Conservation (phyloP, 1,140 invertebrate genomes). For the Diorhabda elongata region DNA sequence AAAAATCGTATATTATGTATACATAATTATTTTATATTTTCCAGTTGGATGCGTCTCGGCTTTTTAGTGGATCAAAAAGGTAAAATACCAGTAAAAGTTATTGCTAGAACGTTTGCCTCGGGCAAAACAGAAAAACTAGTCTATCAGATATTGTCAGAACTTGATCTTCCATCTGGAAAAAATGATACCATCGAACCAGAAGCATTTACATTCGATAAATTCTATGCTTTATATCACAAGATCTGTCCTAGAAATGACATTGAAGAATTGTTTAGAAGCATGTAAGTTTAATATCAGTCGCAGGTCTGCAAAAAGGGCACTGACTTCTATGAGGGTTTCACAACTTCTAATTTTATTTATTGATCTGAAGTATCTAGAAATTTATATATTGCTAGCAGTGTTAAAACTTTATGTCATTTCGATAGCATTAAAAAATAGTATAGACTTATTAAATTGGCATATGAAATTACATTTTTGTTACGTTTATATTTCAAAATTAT, state of each 20-base stretch:
- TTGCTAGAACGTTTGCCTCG: slow-evolving; percentile 96
- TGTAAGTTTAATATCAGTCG: slow-evolving; percentile 66
- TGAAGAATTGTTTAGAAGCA: slow-evolving; percentile 93
- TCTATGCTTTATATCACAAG: slow-evolving; percentile 97
- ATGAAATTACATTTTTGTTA: too few relatives aligned
- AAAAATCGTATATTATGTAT: too few relatives aligned
- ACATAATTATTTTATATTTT: slow-evolving; percentile 33
- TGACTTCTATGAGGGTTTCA: too few relatives aligned
- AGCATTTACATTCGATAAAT: slow-evolving; percentile 98
- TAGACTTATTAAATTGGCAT: too few relatives aligned
- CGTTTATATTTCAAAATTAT: too few relatives aligned
- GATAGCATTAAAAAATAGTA: too few relatives aligned
- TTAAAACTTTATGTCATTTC: too few relatives aligned
- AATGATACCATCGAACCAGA: slow-evolving; percentile 92
- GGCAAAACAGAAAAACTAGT: slow-evolving; percentile 97
- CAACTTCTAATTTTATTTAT: too few relatives aligned
- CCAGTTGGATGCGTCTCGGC: slow-evolving; percentile 95
- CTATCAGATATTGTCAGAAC: slow-evolving; percentile 92
- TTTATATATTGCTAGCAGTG: too few relatives aligned
- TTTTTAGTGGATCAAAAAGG: slow-evolving; percentile 89
- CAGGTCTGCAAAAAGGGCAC: too few relatives aligned
- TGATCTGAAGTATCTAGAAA: too few relatives aligned
- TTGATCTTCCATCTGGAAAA: slow-evolving; percentile 93
- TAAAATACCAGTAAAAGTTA: slow-evolving; percentile 95
- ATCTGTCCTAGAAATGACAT: slow-evolving; percentile 99